These are phyloP conservation scores for Orchesellides sinensis DNA, from an alignment of 2,888 invertebrate species.

Conservation along the genomic window DNA sequence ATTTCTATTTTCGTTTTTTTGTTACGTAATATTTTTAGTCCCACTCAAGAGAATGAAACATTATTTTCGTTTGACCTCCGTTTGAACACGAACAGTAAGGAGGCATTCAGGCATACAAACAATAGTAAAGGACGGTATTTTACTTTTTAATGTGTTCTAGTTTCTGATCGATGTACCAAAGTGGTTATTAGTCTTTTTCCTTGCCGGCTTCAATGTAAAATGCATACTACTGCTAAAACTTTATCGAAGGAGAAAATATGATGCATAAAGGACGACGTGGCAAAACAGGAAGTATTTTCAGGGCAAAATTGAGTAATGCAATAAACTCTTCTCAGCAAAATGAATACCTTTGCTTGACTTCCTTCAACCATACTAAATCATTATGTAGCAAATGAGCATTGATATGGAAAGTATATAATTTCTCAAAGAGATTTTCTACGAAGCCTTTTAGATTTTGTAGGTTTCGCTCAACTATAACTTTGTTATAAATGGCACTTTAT, in stretches of 20 bases:
- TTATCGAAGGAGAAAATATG: no score
- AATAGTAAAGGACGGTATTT: no score
- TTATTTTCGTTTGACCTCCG: constrained; percentile 43
- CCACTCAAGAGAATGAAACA: constrained; percentile 25
- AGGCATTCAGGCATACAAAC: constrained; percentile 9
- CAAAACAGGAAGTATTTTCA: constrained; percentile 42
- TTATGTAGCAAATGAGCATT: neutral
- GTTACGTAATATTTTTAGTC: constrained; percentile 2
- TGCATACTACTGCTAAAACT: no score
- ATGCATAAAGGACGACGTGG: no score
- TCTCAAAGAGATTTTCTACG: neutral
- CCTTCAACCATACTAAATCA: no score
- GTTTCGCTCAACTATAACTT: no score
- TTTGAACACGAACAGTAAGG: neutral
- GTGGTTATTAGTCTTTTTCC: constrained; percentile 17
- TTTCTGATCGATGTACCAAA: constrained; percentile 39
- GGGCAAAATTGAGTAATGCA: no score
- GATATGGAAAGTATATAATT: neutral
- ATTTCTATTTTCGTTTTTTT: constrained; percentile 17
- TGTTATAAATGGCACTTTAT: no score
- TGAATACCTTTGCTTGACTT: no score
- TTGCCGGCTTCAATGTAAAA: neutral
- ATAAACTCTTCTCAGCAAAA: no score
- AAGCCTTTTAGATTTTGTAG: no score
- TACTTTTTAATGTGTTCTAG: no score